Evolutionary conservation across 2,113 vertebrate species (phyloP), one percentile per base, ranked within the genome.

Genomic region (Oostethus manadensis): DNA sequence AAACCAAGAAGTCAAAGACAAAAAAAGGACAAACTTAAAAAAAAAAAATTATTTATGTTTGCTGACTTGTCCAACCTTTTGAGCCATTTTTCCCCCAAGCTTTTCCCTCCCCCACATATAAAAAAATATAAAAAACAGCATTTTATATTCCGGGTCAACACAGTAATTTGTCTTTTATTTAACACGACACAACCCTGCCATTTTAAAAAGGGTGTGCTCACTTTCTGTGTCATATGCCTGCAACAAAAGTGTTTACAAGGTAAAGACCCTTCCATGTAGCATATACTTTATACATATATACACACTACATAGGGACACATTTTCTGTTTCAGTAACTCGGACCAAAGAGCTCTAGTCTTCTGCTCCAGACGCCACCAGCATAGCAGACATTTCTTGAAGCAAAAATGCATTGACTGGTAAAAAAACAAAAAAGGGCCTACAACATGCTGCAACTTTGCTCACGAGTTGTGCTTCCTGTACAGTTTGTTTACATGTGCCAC

Each of bases 321-420:
- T 68, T 58, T 70, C 56, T 11, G 10, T 66, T 58, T 69, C 49
- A 62, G 59, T 77, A 71, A 53, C 58, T 63, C 15, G 81, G 80
- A 86, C 79, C 86, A 80, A 84, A 80, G 77, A 77, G 65, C 66
- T 71, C 20, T n/a, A 51, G 70, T 55, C 62, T 63, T 66, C 62
- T 71, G 60, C 64, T 63, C 74, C 60, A 70, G 71, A 74, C 60
- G 62, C 76, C 76, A 87, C 83, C 84, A 86, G 86, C 86, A 82
- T 72, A 79, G 69, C 75, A 69, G 76, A 83, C 78, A 73, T 80
- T 75, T 76, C 70, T 80, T 60, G 57, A 60, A 54, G 65, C 62
- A 67, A 70, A 57, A 64, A 71, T 62, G 56, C 66, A 60, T 66
- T 5, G 80, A 86, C 84, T 85, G 78, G 84, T 85, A 77, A 49